Conservation (phyloP, 2,888 invertebrate genomes). For the Orthosia gothica region DNA sequence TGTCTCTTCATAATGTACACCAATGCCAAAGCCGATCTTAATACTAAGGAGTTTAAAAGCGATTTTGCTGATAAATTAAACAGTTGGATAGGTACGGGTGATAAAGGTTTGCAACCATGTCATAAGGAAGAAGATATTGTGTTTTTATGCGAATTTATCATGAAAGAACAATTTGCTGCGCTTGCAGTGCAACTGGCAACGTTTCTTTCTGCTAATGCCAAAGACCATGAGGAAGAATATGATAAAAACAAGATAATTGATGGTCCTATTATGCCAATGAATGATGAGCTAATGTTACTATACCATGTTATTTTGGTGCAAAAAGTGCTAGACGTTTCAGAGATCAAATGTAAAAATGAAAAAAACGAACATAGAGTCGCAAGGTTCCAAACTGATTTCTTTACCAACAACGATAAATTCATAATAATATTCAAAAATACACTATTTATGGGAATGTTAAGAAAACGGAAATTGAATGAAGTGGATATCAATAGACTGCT, state of each 20-base stretch:
- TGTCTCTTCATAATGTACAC: conserved; percentile 59
- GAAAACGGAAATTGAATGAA: conserved; percentile 9
- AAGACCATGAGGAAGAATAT: neutral
- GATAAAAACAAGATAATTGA: neutral
- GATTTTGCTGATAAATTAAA: conserved; percentile 26
- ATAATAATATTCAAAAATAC: conserved; percentile 37
- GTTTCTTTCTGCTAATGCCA: conserved; percentile 25
- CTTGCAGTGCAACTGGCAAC: conserved; percentile 43
- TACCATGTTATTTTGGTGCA: conserved; percentile 53
- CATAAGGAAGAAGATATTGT: conserved; percentile 37
- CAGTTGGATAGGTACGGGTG: conserved; percentile 48
- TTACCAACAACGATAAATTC: conserved; percentile 26
- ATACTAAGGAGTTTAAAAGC: conserved; percentile 2
- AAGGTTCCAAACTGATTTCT: conserved; percentile 42
- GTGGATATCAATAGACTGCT: neutral
- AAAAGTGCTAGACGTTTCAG: conserved; percentile 43
- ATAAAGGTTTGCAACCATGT: conserved; percentile 12
- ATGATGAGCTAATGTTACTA: conserved; percentile 37
- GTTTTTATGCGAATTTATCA: conserved; percentile 30
- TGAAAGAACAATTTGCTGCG: conserved; percentile 40
- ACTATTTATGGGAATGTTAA: conserved; percentile 35
- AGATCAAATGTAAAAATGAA: conserved; percentile 25
- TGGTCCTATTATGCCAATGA: conserved; percentile 36
- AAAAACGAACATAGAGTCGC: conserved; percentile 35
- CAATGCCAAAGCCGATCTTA: conserved; percentile 37